Conservation (phyloP, 2,888 invertebrate species). For the Pherbina coryleti region DNA sequence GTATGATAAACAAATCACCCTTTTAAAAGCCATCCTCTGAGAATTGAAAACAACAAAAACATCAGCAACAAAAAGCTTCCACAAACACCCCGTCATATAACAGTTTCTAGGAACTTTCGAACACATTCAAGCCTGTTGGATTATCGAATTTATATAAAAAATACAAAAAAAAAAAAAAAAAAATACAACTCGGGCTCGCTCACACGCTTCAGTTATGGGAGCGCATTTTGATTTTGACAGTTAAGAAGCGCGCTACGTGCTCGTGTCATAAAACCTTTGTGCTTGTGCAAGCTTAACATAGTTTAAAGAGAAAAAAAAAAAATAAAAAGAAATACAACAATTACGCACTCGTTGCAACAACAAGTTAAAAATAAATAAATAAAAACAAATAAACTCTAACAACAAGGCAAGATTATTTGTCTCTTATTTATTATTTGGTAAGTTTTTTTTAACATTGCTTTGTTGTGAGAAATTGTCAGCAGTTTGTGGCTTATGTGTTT, state of each 20-base stretch:
- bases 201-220: conserved; percentile 3
- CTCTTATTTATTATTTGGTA: not conserved
- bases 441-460: not conserved
- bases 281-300: too few relatives aligned
- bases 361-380: too few relatives aligned
- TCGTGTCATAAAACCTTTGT: conserved; percentile 11
- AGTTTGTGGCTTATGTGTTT: too few relatives aligned
- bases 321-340: too few relatives aligned
- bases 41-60: not conserved
- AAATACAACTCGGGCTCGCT: conserved; percentile 10
- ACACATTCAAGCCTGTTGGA: not conserved
- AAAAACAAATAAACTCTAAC: too few relatives aligned
- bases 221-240: conserved; percentile 43
- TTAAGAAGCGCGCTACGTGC: conserved; percentile 39
- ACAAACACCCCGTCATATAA: not conserved
- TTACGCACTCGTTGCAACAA: too few relatives aligned
- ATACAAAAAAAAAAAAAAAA: too few relatives aligned
- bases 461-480: not conserved
- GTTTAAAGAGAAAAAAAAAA: too few relatives aligned
- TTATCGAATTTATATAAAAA: not conserved
- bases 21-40: too few relatives aligned
- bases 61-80: not conserved
- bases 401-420: not conserved
- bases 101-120: not conserved
- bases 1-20: too few relatives aligned